Evolutionary conservation across 1,140 invertebrate genomes (phyloP), one percentile per base, ranked within the genome.

Genomic region (Drosophila bipectinata): DNA sequence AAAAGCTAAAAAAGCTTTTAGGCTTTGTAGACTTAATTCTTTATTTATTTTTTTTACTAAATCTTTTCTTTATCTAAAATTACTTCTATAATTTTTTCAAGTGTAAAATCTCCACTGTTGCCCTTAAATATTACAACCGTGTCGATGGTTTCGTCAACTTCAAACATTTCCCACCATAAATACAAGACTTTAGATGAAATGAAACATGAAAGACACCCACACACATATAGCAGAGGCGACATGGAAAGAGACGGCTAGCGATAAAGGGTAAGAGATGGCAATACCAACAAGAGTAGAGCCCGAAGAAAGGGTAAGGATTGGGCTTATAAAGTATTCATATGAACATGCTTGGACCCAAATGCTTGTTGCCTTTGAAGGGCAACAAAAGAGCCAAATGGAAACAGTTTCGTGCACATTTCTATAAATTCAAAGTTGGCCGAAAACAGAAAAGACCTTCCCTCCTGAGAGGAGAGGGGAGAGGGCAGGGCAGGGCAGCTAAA

Each of bases 251-350:
- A 51, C 12, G 14, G 28, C 6, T 10, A 39, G 47, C 24, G 45
- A 63, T 32, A 45, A 8, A 32, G 15, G 54, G 14, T 10, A 15
- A 71, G 10, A 49, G 18, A 41, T 18, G 37, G 37, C 48, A 64
- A 9, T 34, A 34, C 7, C 32, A 10, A 3, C 8, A 3, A n/a
- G 34, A 18, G 9, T 4, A 12, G 34, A 12, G 3, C 1, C 10
- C 2, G 10, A 4, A 37, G 10, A 12, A 37, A 37, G 34, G 34
- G 10, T 37, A 59, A 72, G 59, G 61, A 66, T 60, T 67, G 68
- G 69, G 64, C 78, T 88, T 87, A 88, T 87, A 87, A 87, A 88
- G 85, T 79, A 87, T 87, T 87, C 83, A 87, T 87, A 82, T 72
- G 79, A 53, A 87, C 74, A 82, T 88, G 83, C 72, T 37, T 69